Evolutionary conservation across 2,888 invertebrate genomes (phyloP).

Genomic region (Ectemnius cavifrons): DNA sequence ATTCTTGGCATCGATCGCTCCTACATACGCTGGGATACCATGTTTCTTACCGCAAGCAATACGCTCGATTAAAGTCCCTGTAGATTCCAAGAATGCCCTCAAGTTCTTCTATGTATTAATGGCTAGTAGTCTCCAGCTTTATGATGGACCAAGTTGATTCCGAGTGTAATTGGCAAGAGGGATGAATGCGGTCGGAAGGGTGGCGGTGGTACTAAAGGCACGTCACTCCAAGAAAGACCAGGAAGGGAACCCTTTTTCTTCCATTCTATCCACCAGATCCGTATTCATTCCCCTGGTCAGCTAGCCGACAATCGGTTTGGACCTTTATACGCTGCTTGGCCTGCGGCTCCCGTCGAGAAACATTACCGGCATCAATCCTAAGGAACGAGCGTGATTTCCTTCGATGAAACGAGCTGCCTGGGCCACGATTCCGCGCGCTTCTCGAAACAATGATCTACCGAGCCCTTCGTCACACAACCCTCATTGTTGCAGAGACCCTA

Average conservation of each 20-base stretch:
- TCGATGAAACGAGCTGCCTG: slow-evolving; percentile 42
- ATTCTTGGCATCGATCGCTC: no score
- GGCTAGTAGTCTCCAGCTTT: neutral
- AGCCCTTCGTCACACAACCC: slow-evolving; percentile 26
- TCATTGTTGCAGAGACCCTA: slow-evolving; percentile 14
- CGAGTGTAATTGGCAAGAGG: neutral
- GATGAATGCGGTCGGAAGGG: neutral
- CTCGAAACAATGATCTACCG: slow-evolving; percentile 56
- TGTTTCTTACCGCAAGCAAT: no score
- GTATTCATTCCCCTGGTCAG: slow-evolving; percentile 54
- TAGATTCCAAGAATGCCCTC: no score
- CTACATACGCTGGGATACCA: no score
- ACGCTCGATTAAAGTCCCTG: neutral
- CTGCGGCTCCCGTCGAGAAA: slow-evolving; percentile 47
- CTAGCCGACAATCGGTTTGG: slow-evolving; percentile 41
- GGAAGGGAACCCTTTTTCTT: slow-evolving; percentile 35
- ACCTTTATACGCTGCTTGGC: slow-evolving; percentile 58
- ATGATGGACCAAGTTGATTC: neutral
- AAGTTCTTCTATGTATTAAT: neutral
- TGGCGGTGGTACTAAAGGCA: slow-evolving; percentile 22
- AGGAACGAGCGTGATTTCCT: slow-evolving; percentile 49
- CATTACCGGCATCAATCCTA: slow-evolving; percentile 52
- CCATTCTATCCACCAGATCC: slow-evolving; percentile 49
- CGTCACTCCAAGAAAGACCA: slow-evolving; percentile 22
- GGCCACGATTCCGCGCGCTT: slow-evolving; percentile 33